Evolutionary conservation across 2,888 invertebrate species (phyloP), one percentile per base, ranked within the genome.

Genomic region (Leptura quadrifasciata): DNA sequence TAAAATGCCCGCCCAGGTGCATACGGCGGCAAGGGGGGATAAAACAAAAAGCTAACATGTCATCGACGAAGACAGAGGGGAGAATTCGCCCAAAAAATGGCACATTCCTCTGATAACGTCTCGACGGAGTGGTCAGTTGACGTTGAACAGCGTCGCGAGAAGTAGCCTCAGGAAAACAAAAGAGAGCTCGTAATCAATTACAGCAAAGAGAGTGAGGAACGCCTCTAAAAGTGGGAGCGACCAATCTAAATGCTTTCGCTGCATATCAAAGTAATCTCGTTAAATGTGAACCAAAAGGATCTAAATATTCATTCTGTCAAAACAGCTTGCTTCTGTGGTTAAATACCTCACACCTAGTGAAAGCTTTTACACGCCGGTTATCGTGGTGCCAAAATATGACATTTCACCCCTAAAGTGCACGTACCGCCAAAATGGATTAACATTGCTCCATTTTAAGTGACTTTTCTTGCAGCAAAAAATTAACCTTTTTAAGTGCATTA

Each of bases 51-150:
- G 86, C 85, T 84, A 85, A 85, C 86, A 82, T 85, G 88, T 86
- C 88, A 88, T 88, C 88, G 86, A 81, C 77, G 75, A 73, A 76
- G 79, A 79, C 79, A 81, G 83, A 82, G 84, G 85, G 77, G 81
- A 74, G 82, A 80, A 81, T 74, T 80, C 80, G 86, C 85, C 85
- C 84, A 85, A 88, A 88, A 88, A 88, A 88, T 88, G 87, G 88
- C 88, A 88, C 92, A 91, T 91, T 91, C 91, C 92, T 91, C 75
- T 91, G 90, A 89, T 84, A 85, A 83, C 85, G 90, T 90, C 91
- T 91, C 91, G 91, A 91, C 90, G 86, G 90, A 90, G 89, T 90
- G 90, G 86, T 87, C 87, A 89, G 89, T 90, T 89, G 90, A 89
- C 90, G 90, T 90, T 91, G 90, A 91, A 91, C 91, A 89, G 87